Percentiles rank a stretch among this genome's conserved stretches.
Conservation (phyloP, 2,888 invertebrate genomes). For the Parasteatoda lunata region DNA sequence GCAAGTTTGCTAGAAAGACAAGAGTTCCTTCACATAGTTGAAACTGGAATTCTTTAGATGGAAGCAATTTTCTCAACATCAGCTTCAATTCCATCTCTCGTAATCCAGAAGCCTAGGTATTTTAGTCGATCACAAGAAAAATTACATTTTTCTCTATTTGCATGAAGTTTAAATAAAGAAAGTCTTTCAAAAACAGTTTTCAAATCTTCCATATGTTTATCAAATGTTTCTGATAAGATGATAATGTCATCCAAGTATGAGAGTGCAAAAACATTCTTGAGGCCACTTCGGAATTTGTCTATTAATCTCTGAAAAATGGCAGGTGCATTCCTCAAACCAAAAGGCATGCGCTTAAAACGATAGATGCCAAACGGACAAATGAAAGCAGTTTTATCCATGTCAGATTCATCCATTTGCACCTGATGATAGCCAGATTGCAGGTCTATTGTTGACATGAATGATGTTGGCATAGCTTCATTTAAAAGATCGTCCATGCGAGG, state of each 20-base stretch:
- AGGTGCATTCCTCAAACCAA: not conserved
- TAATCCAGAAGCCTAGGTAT: not conserved
- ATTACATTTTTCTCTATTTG: not conserved
- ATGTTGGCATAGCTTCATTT: not conserved
- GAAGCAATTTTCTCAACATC: conserved; percentile 1
- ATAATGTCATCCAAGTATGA: conserved; percentile 15
- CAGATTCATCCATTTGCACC: not conserved
- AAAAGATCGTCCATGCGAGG: not conserved
- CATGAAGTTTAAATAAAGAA: conserved; percentile 9
- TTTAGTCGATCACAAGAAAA: not conserved
- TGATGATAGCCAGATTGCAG: conserved; percentile 7
- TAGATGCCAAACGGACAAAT: conserved; percentile 5
- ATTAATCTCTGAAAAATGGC: not conserved
- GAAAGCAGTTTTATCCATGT: too few species aligned
- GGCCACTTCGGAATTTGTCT: not conserved
- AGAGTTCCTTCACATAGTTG: conserved; percentile 7
- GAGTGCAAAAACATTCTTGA: not conserved
- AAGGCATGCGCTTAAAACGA: not conserved
- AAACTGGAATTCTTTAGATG: not conserved
- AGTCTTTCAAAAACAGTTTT: conserved; percentile 1
- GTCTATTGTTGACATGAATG: not conserved
- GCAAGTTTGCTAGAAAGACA: conserved; percentile 8
- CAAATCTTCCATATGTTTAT: not conserved
- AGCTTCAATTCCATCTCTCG: not conserved
- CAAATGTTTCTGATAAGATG: not conserved